phyloP scores from a whole-genome alignment of 2,888 invertebrate genomes.

The Harpalus rubripes region DNA sequence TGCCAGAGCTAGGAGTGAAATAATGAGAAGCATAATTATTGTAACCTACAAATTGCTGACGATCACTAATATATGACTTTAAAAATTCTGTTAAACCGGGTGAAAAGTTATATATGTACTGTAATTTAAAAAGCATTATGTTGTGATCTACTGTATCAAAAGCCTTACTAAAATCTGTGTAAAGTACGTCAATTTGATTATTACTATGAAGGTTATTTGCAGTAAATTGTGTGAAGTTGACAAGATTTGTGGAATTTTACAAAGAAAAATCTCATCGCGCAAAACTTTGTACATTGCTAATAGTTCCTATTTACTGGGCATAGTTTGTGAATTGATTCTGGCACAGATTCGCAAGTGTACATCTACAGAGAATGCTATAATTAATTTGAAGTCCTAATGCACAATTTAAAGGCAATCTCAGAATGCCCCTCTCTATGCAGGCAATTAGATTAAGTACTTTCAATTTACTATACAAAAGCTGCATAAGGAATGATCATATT shows the following conservation, averaged over 20 bases:
- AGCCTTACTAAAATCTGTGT: no score
- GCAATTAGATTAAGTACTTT: slow-evolving; percentile 6
- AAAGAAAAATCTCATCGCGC: background rate
- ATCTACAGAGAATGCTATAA: background rate
- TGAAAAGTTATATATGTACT: no score
- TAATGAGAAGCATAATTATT: no score
- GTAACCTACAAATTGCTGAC: no score
- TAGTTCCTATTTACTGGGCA: background rate
- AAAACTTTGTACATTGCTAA: background rate
- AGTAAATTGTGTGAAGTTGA: no score
- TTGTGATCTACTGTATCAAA: no score
- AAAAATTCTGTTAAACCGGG: no score
- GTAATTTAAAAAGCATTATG: no score
- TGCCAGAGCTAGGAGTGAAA: no score
- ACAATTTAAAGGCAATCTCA: background rate
- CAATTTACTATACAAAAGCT: background rate
- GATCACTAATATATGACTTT: no score
- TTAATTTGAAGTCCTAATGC: background rate
- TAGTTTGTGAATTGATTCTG: background rate
- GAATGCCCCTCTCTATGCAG: background rate
- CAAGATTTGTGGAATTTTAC: background rate
- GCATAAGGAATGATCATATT: background rate
- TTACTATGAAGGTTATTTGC: no score
- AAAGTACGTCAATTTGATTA: no score
- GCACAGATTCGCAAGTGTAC: background rate